Conservation (phyloP, 2,113 vertebrate species). For the Mellivora capensis region DNA sequence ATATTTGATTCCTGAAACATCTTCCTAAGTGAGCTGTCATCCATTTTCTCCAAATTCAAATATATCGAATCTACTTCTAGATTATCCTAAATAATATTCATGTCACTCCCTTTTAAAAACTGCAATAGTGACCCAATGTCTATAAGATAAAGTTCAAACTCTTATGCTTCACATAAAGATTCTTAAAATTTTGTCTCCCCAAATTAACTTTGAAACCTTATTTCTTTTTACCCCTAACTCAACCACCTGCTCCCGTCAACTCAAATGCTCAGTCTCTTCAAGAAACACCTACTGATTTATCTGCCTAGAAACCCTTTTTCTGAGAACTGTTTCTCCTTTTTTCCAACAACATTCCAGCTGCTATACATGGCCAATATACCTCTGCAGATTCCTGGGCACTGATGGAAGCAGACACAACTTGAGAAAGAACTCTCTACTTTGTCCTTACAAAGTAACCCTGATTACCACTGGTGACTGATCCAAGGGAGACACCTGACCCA, state of each 20-base stretch:
- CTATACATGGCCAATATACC: too few relatives aligned
- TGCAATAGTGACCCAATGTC: background rate
- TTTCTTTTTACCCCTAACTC: background rate
- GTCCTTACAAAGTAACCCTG: background rate
- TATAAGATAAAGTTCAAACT: background rate
- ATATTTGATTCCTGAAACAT: background rate
- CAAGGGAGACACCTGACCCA: background rate
- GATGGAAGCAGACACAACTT: too few relatives aligned
- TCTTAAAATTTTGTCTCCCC: background rate
- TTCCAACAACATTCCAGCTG: background rate
- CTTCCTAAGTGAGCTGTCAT: background rate
- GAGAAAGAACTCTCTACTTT: too few relatives aligned
- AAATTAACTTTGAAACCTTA: background rate
- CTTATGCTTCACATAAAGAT: background rate
- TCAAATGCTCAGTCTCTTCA: background rate
- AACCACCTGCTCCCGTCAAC: background rate
- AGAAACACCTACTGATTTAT: background rate
- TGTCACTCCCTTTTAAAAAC: background rate
- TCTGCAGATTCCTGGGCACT: too few relatives aligned
- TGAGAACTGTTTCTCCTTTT: background rate
- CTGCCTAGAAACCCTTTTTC: background rate
- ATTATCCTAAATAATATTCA: background rate
- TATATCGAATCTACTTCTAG: background rate
- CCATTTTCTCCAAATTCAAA: background rate
- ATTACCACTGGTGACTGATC: background rate